A percentile compares a stretch with the other conserved stretches of the same genome.
Evolutionary conservation across 2,888 invertebrate species (phyloP).

Genomic region (Mythimna impura): DNA sequence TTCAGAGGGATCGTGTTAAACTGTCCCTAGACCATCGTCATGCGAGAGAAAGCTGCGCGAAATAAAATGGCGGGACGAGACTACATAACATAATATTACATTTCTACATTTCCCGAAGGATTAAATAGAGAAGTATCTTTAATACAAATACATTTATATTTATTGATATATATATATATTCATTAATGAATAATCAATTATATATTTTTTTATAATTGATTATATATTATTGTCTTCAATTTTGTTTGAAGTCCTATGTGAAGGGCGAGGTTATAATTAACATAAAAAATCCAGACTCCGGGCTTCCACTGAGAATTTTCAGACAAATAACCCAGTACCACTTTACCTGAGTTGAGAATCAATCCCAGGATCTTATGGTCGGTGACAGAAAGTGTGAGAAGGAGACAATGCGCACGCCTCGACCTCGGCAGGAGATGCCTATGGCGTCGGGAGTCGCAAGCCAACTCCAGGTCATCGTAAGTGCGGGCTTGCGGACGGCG

Average conservation of each 20-base stretch:
- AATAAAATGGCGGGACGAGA: constrained; percentile 10
- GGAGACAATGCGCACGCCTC: too few relatives aligned
- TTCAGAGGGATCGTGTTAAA: constrained; percentile 47
- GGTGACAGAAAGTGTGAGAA: background rate
- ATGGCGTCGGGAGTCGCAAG: too few relatives aligned
- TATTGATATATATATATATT: too few relatives aligned
- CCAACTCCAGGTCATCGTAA: too few relatives aligned
- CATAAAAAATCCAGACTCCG: background rate
- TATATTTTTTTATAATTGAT: too few relatives aligned
- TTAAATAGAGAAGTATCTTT: background rate
- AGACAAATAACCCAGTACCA: background rate
- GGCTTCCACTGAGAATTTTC: background rate
- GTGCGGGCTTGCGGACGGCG: too few relatives aligned
- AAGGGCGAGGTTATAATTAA: background rate
- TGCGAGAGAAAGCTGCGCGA: background rate
- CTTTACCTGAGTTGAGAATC: background rate
- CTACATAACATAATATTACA: background rate
- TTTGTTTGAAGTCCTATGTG: too few relatives aligned
- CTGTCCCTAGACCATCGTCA: constrained; percentile 24
- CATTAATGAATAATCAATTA: too few relatives aligned
- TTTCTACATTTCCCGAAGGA: background rate
- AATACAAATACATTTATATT: too few relatives aligned
- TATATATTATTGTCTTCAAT: too few relatives aligned
- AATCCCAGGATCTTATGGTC: background rate
- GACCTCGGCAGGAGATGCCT: too few relatives aligned